Percentiles rank a stretch among this genome's conserved stretches.
Evolutionary conservation across 2,113 vertebrate genomes (phyloP).

Genomic region (Aegotheles bennettii): DNA sequence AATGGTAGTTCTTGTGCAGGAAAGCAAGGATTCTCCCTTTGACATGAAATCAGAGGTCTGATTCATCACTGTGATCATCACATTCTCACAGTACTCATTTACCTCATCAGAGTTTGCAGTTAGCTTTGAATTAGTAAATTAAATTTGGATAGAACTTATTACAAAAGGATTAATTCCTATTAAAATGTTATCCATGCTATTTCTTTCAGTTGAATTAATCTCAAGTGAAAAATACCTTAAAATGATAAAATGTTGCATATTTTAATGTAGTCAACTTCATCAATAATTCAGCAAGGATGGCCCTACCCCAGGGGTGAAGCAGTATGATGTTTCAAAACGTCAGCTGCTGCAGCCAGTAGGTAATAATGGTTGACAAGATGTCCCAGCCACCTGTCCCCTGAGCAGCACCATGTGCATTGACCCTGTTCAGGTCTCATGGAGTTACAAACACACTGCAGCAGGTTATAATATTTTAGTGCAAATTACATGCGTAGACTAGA

Average conservation of each 20-base stretch:
- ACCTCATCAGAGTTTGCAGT: background rate
- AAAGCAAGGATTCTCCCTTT: background rate
- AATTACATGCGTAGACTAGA: background rate
- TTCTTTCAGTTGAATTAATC: background rate
- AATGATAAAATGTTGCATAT: background rate
- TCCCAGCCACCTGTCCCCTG: background rate
- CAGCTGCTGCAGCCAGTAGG: background rate
- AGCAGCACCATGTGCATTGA: fast-evolving
- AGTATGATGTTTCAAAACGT: background rate
- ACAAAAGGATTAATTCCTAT: background rate
- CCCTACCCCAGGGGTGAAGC: background rate
- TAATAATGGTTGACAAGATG: background rate
- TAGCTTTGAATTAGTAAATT: background rate
- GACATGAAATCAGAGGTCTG: background rate
- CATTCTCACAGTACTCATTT: background rate
- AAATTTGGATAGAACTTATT: background rate
- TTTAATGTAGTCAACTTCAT: background rate
- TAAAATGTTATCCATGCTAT: background rate
- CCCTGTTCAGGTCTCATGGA: background rate
- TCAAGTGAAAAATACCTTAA: background rate
- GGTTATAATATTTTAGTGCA: background rate
- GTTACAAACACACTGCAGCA: background rate
- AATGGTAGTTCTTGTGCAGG: background rate
- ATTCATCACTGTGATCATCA: background rate
- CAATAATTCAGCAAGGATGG: background rate